Percentiles rank a stretch among this genome's conserved stretches.
These are phyloP conservation scores for Acanthosepion lycidas DNA, from an alignment of 2,888 invertebrate species.

Conservation along the genomic window DNA sequence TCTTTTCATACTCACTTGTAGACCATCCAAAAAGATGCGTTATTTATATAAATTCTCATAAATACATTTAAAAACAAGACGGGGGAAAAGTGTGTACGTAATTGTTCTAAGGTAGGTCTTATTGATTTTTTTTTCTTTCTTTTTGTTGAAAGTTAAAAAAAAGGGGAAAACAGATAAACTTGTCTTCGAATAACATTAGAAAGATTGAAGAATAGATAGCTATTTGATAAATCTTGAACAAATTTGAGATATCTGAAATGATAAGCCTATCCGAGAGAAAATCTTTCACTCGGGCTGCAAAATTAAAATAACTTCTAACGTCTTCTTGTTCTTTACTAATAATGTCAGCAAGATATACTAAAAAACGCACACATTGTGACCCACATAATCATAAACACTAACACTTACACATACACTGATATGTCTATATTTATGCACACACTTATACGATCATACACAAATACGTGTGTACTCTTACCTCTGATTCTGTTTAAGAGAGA, in stretches of 20 bases:
- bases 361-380: background rate
- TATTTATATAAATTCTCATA: background rate
- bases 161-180: background rate
- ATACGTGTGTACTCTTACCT: too few species aligned
- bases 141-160: background rate
- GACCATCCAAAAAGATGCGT: too few species aligned
- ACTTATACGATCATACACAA: too few species aligned
- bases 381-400: background rate
- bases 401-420: background rate
- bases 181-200: background rate
- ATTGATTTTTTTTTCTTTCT: background rate
- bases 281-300: background rate
- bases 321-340: background rate
- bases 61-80: too few species aligned
- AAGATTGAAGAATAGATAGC: background rate
- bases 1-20: background rate
- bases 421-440: too few species aligned
- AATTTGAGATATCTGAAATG: too few species aligned
- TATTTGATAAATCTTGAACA: background rate
- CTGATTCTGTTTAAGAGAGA: too few species aligned
- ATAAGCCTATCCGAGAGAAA: background rate
- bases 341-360: background rate
- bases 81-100: background rate
- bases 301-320: background rate
- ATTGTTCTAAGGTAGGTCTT: background rate